These are phyloP conservation scores for Dexiosoma caninum DNA, from an alignment of 2,888 invertebrate species.

Conservation along the genomic window DNA sequence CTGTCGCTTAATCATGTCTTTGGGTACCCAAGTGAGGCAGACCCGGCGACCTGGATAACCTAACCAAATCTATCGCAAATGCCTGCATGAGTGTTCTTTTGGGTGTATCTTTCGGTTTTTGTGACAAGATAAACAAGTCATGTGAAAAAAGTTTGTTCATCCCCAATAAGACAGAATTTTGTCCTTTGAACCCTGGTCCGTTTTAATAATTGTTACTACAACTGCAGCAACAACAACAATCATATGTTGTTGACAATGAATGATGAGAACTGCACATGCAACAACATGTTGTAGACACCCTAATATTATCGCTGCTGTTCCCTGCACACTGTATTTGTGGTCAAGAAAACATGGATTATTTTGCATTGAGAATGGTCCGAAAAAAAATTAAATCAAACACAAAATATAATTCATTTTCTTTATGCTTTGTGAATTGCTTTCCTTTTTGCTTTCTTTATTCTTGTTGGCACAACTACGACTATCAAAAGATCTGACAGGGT, in stretches of 20 bases:
- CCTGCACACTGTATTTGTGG: neutral
- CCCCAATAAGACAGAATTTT: slow-evolving; percentile 33
- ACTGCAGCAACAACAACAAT: neutral
- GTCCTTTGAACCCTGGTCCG: neutral
- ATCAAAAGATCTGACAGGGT: slow-evolving; percentile 28
- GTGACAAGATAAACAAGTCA: slow-evolving; percentile 7
- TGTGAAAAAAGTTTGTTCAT: slow-evolving; percentile 32
- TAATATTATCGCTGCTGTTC: neutral
- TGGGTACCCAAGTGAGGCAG: too few species aligned
- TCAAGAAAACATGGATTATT: slow-evolving; percentile 34
- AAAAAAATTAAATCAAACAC: slow-evolving; percentile 23
- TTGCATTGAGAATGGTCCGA: slow-evolving; percentile 12
- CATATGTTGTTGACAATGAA: slow-evolving; percentile 34
- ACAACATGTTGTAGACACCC: neutral
- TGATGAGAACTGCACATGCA: slow-evolving; percentile 31
- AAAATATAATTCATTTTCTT: slow-evolving; percentile 8
- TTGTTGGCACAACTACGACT: neutral
- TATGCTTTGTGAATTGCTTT: neutral
- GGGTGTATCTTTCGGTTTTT: neutral
- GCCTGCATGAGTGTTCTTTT: neutral
- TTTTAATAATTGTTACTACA: slow-evolving; percentile 16
- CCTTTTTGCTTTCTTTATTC: neutral
- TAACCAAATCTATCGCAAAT: too few species aligned
- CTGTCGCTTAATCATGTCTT: too few species aligned
- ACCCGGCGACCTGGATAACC: too few species aligned